Evolutionary conservation across 2,888 invertebrate genomes (phyloP).

Genomic region (Trimorus sp.): DNA sequence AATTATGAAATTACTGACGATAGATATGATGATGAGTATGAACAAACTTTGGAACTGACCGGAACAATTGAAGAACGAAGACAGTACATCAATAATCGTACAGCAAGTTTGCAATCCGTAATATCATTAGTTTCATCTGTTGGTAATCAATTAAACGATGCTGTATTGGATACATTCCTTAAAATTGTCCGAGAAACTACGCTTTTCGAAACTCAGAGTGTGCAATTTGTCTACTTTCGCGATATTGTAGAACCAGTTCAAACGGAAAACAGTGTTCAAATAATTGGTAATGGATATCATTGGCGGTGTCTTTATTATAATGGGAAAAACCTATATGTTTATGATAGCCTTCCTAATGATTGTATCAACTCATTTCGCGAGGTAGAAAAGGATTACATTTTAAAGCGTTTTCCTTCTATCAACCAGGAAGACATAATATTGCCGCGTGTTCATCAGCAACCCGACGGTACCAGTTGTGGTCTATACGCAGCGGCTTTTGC

Average conservation of each 20-base stretch:
- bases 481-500: slow-evolving; percentile 1
- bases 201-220: slow-evolving; percentile 1
- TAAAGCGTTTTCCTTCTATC: not conserved
- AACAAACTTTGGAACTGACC: slow-evolving; percentile 2
- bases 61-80: slow-evolving; percentile 10
- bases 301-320: slow-evolving; percentile 3
- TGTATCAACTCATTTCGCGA: not conserved
- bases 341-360: slow-evolving; percentile 4
- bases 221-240: not conserved
- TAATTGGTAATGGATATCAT: not conserved
- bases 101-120: not conserved
- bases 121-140: not conserved
- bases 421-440: slow-evolving; percentile 1
- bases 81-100: not conserved
- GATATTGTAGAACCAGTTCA: slow-evolving; percentile 3
- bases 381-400: not conserved
- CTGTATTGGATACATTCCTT: slow-evolving; percentile 4
- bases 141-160: not conserved
- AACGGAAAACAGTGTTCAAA: slow-evolving; percentile 5
- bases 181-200: slow-evolving; percentile 10
- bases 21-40: not conserved
- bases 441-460: not conserved
- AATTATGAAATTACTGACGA: not conserved
- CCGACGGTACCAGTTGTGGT: slow-evolving; percentile 1
- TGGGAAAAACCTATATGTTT: slow-evolving; percentile 3